Evolutionary conservation across 2,797 vertebrate species (phyloP), one percentile per base, ranked within the genome.

Genomic region (Lagorchestes hirsutus): DNA sequence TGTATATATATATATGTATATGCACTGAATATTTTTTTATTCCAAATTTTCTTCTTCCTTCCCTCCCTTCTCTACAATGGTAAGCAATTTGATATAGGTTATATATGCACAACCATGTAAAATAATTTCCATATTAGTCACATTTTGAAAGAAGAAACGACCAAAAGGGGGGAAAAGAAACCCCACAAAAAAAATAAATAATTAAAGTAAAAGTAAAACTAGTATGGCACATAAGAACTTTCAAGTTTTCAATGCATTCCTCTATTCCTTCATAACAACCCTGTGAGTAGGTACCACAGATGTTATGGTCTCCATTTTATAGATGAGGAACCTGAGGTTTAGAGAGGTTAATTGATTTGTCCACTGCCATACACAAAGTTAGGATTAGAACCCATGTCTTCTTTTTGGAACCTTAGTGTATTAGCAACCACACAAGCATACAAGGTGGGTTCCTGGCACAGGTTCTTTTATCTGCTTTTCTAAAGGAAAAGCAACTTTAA

Each of bases 321-420:
- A 74, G 91, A 96, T 91, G 96, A 92, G 74, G 93, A 93, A 96
- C 0, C 24, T 96, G 94, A 96, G 94, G 93, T 57, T 94, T 0
- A 87, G 94, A 96, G 96, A 97, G 3, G 93, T 4, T 34, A 67
- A 90, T 14, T 82, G 92, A 94, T 5, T 5, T 82, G 97, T 98
- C 92, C 0, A 0, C 90, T 4, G 16, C 34, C 59, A 62, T 62
- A 62, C 29, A 34, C 62, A 67, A 67, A 67, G 31, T 16, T 67
- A 31, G 62, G 34, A 34, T 67, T 67, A 28, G 24, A n/a, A 18
- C 34, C 34, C 31, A 67, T 5, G 13, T 16, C 34, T 67, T n/a
- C 31, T n/a, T 67, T 67, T 67, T 67, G 14, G 14, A 67, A 67
- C 5, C 34, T n/a, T n/a, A n/a, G 52, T 52, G 52, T 52, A 52